These are phyloP conservation scores for Stictonetta naevosa DNA, from an alignment of 2,113 vertebrate genomes.

Conservation along the genomic window DNA sequence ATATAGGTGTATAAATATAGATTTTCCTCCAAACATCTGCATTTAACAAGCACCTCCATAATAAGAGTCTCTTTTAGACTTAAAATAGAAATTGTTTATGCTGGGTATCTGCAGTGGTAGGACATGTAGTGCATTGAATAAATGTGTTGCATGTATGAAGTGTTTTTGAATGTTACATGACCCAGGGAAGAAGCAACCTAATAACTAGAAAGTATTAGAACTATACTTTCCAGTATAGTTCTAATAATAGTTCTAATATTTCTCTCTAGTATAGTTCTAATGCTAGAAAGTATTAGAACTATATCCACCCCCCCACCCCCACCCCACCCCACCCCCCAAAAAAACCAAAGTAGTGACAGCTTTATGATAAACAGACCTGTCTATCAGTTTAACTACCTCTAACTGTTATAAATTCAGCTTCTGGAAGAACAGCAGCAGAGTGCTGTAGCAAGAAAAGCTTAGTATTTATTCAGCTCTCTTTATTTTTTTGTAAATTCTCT, in stretches of 20 bases:
- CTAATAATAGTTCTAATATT: no score
- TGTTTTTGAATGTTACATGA: not conserved
- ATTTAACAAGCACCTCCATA: not conserved
- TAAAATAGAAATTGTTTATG: not conserved
- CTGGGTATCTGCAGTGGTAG: not conserved
- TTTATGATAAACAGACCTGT: not conserved
- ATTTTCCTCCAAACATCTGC: not conserved
- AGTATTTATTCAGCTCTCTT: not conserved
- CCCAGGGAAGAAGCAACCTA: not conserved
- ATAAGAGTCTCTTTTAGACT: not conserved
- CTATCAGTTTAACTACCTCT: not conserved
- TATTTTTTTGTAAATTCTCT: not conserved
- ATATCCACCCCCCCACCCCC: no score
- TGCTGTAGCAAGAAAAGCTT: not conserved
- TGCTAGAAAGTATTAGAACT: no score
- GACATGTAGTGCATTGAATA: not conserved
- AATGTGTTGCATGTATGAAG: not conserved
- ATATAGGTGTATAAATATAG: not conserved
- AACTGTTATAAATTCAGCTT: not conserved
- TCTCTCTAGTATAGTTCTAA: no score
- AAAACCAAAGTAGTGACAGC: not conserved
- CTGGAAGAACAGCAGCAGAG: not conserved
- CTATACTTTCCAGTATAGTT: no score
- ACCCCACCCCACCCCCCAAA: no score
- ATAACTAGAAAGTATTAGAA: not conserved